phyloP scores from a whole-genome alignment of 2,888 invertebrate genomes.

The Pterobdella sp. region DNA sequence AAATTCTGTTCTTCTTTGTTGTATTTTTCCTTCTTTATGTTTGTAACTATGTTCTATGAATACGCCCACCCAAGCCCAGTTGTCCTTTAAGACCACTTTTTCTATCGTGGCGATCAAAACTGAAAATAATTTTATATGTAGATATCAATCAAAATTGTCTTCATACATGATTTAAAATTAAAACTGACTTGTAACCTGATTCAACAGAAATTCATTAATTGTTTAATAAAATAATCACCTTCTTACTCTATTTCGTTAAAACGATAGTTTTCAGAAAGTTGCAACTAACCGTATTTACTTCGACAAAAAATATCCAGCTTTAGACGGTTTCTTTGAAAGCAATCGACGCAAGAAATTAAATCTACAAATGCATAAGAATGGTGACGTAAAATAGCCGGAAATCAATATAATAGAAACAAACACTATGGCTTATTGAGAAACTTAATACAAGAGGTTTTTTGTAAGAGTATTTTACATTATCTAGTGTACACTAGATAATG shows the following conservation, averaged over 20 bases:
- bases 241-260: background rate
- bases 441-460: too few species aligned
- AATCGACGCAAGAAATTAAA: background rate
- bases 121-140: background rate
- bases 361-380: background rate
- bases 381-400: too few species aligned
- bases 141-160: too few species aligned
- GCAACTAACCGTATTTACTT: background rate
- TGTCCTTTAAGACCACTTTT: background rate
- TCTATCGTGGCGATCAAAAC: background rate
- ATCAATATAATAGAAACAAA: too few species aligned
- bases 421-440: too few species aligned
- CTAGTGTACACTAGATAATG: too few species aligned
- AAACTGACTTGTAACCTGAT: too few species aligned
- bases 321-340: background rate
- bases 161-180: too few species aligned
- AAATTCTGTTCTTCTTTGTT: slow-evolving; percentile 6
- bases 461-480: too few species aligned
- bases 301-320: slow-evolving; percentile 7
- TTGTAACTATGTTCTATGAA: slow-evolving; percentile 31
- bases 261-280: background rate
- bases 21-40: slow-evolving; percentile 26
- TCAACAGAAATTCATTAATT: background rate
- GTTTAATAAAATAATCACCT: background rate
- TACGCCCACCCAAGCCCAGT: background rate